Evolutionary conservation across 2,888 invertebrate genomes (phyloP).

Genomic region (Matsumyia berberina): DNA sequence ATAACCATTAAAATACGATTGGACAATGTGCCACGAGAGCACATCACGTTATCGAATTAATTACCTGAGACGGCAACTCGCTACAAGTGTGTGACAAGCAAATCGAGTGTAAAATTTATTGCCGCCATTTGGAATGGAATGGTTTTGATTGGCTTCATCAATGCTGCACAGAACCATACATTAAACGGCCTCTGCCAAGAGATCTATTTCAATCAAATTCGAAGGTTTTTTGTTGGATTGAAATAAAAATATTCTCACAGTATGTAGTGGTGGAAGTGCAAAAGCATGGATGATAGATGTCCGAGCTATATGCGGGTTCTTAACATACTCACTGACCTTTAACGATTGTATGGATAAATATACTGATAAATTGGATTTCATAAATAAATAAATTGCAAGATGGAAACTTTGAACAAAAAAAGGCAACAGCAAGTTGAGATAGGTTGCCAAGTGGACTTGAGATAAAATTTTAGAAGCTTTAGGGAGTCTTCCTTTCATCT

Average conservation of each 20-base stretch:
- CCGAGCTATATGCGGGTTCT: constrained; percentile 16
- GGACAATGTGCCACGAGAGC: constrained; percentile 59
- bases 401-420: not conserved
- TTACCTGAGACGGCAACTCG: constrained; percentile 50
- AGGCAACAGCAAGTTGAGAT: no score
- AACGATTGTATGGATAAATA: constrained; percentile 26
- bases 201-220: constrained; percentile 64
- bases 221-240: constrained; percentile 12
- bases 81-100: constrained; percentile 37
- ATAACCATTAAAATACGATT: constrained; percentile 56
- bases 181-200: not conserved
- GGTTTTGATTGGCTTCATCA: constrained; percentile 12
- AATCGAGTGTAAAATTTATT: constrained; percentile 57
- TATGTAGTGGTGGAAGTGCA: constrained; percentile 15
- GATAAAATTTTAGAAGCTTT: no score
- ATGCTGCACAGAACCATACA: constrained; percentile 23
- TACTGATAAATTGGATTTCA: constrained; percentile 25
- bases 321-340: constrained; percentile 60
- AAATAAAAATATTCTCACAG: constrained; percentile 13
- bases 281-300: constrained; percentile 24
- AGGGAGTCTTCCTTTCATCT: no score
- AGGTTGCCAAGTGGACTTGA: no score
- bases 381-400: constrained; percentile 10
- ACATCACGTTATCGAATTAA: constrained; percentile 71
- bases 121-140: constrained; percentile 41